Conservation (phyloP, 1,140 invertebrate species). For the Neocloeon triangulifer region DNA sequence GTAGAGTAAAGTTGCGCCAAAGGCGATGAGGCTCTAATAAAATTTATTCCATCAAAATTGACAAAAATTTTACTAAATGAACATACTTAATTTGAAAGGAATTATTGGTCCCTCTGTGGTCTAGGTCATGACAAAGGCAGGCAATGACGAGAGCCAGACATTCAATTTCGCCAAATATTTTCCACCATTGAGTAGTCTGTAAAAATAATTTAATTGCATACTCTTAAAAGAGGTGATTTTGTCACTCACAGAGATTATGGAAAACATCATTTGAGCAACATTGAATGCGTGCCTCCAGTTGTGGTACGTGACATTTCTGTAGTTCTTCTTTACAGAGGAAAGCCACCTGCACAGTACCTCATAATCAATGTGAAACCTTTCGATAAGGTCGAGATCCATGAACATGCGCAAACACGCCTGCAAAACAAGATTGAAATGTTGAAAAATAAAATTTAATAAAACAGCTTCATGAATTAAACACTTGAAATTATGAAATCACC, state of each 20-base stretch:
- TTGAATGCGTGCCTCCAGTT: slow-evolving; percentile 95
- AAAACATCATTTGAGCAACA: slow-evolving; percentile 91
- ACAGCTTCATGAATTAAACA: slow-evolving; percentile 4
- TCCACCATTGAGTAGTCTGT: slow-evolving; percentile 78
- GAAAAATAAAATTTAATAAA: not conserved
- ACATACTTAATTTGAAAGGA: slow-evolving; percentile 92
- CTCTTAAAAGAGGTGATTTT: not conserved
- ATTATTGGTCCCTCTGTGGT: slow-evolving; percentile 91
- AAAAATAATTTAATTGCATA: not conserved
- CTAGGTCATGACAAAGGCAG: slow-evolving; percentile 89
- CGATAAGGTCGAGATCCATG: slow-evolving; percentile 70
- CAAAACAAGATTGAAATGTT: not conserved
- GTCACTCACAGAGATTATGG: slow-evolving; percentile 64
- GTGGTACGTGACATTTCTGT: slow-evolving; percentile 87
- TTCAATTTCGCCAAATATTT: slow-evolving; percentile 76
- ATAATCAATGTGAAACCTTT: slow-evolving; percentile 78
- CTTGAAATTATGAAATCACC: slow-evolving; percentile 16
- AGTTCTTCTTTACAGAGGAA: slow-evolving; percentile 89
- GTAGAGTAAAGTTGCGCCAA: slow-evolving; percentile 85
- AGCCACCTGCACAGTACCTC: slow-evolving; percentile 74
- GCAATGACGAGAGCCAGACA: slow-evolving; percentile 84
- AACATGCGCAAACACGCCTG: slow-evolving; percentile 77
- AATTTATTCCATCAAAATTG: too few relatives aligned
- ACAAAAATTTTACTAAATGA: slow-evolving; percentile 13
- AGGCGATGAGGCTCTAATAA: slow-evolving; percentile 61